Evolutionary conservation across 2,888 invertebrate species (phyloP).

Genomic region (Xanthia togata): DNA sequence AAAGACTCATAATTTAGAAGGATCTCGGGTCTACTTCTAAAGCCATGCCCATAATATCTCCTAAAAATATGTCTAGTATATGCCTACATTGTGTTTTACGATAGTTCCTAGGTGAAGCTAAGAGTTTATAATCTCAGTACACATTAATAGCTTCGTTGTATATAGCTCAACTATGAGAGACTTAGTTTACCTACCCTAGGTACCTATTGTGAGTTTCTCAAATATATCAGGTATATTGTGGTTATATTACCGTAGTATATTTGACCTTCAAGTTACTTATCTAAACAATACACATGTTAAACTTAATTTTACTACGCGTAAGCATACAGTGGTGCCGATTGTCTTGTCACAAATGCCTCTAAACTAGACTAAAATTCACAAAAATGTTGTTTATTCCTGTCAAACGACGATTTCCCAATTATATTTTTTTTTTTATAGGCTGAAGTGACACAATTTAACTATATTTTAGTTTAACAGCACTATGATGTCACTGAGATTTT

Average conservation of each 20-base stretch:
- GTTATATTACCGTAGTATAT: neutral
- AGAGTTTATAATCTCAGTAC: slow-evolving; percentile 23
- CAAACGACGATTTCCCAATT: too few relatives aligned
- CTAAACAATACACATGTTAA: neutral
- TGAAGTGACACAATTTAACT: too few relatives aligned
- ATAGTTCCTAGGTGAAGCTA: slow-evolving; percentile 4
- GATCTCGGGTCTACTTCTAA: neutral
- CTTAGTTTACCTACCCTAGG: too few relatives aligned
- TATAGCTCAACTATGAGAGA: neutral
- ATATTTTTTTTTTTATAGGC: too few relatives aligned
- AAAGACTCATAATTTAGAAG: neutral
- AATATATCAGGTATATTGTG: neutral
- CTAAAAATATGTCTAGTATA: neutral
- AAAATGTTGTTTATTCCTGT: too few relatives aligned
- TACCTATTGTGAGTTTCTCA: neutral
- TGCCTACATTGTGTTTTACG: slow-evolving; percentile 14
- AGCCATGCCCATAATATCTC: slow-evolving; percentile 5
- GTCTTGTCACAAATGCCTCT: too few relatives aligned
- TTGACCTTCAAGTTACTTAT: neutral
- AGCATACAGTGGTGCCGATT: neutral
- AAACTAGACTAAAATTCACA: too few relatives aligned
- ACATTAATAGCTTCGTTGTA: neutral
- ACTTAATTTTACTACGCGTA: neutral
- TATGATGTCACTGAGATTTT: too few relatives aligned
- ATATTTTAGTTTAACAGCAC: too few relatives aligned